phyloP scores from a whole-genome alignment of 2,113 vertebrate species.

The Callochromis pleurospilus region DNA sequence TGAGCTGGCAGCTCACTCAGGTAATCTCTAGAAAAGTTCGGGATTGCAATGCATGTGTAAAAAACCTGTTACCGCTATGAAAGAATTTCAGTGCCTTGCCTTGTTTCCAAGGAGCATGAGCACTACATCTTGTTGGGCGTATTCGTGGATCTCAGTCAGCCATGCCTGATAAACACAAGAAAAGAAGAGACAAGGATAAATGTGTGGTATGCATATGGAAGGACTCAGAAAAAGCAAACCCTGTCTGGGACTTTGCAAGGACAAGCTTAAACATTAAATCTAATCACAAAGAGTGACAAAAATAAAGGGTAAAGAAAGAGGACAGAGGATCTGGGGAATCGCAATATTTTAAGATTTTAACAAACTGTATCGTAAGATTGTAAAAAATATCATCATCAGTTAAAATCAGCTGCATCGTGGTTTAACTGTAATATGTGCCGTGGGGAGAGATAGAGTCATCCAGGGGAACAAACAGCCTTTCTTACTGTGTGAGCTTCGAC shows the following conservation, averaged over 20 bases:
- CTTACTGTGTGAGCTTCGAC: not conserved
- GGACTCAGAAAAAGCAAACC: not conserved
- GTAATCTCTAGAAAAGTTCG: not conserved
- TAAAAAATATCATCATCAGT: not conserved
- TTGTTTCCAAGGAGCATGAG: slow-evolving; percentile 94
- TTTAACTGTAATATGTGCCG: not conserved
- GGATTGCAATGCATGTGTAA: not conserved
- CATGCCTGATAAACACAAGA: slow-evolving; percentile 75
- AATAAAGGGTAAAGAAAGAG: not conserved
- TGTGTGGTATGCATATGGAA: not conserved
- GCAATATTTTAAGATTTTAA: not conserved
- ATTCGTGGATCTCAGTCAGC: slow-evolving; percentile 91
- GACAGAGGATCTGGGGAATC: not conserved
- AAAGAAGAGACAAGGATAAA: not conserved
- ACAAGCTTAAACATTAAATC: not conserved
- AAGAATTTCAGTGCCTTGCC: slow-evolving; percentile 64
- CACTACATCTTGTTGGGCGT: slow-evolving; percentile 83
- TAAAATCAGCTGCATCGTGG: not conserved
- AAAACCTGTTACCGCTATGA: not conserved
- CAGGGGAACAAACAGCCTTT: not conserved
- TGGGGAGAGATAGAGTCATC: not conserved
- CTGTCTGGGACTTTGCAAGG: slow-evolving; percentile 4
- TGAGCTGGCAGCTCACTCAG: not conserved
- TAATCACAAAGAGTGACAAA: not conserved
- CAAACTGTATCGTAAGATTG: not conserved